Evolutionary conservation across 1,140 invertebrate genomes (phyloP).

Genomic region (Micrasema minimum): DNA sequence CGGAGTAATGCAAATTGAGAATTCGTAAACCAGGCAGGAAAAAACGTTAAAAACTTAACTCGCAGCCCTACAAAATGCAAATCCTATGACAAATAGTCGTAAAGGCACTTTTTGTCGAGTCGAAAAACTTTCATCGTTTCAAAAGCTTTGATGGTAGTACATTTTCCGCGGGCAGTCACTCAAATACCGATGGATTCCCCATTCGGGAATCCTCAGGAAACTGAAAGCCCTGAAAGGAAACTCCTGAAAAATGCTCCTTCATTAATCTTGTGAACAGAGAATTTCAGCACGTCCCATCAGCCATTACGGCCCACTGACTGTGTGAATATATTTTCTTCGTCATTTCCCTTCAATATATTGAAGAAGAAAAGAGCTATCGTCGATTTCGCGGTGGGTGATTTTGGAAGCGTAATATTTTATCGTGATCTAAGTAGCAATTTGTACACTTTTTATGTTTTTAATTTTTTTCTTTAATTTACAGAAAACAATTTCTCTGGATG

Average conservation of each 20-base stretch:
- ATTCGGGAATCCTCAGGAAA: neutral
- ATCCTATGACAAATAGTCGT: no score
- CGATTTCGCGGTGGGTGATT: constrained; percentile 19
- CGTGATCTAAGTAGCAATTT: constrained; percentile 1
- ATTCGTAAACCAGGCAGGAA: no score
- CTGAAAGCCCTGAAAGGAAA: neutral
- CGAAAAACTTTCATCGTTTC: no score
- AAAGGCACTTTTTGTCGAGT: no score
- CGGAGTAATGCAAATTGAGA: no score
- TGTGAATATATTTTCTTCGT: constrained; percentile 28
- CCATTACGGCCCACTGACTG: constrained; percentile 20
- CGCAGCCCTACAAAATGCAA: no score
- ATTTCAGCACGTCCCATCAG: constrained; percentile 23
- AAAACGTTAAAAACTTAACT: no score
- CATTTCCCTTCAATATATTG: constrained; percentile 15
- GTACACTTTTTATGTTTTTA: no score
- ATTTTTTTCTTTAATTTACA: no score
- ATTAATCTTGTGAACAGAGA: constrained; percentile 16
- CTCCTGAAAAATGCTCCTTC: constrained; percentile 14
- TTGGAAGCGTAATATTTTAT: constrained; percentile 13
- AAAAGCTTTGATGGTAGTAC: no score
- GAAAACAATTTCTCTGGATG: no score
- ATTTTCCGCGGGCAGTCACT: constrained; percentile 19
- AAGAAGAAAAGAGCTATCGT: neutral
- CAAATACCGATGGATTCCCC: constrained; percentile 14